Conservation (phyloP, 2,888 invertebrate genomes). For the Coleophora deauratella region DNA sequence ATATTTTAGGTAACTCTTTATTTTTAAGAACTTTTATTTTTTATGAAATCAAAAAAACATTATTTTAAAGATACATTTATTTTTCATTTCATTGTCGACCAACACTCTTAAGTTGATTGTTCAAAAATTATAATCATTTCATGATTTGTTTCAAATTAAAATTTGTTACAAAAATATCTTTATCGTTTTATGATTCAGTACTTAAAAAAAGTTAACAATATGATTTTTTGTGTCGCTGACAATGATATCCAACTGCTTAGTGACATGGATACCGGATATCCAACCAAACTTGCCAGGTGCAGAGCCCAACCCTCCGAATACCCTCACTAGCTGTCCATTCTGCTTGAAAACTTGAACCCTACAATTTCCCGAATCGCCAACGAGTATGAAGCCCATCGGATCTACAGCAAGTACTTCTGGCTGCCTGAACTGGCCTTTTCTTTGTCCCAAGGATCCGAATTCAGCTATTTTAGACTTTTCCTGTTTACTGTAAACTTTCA, state of each 20-base stretch:
- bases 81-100: conserved; percentile 17
- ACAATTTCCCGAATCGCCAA: conserved; percentile 86
- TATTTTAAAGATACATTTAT: conserved; percentile 22
- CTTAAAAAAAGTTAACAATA: conserved; percentile 53
- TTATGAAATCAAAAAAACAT: conserved; percentile 7
- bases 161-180: conserved; percentile 32
- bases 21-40: conserved; percentile 9
- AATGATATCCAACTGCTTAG: conserved; percentile 75
- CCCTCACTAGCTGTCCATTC: conserved; percentile 78
- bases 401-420: conserved; percentile 84
- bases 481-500: conserved; percentile 73
- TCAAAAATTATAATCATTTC: conserved; percentile 27
- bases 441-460: conserved; percentile 79
- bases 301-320: conserved; percentile 73
- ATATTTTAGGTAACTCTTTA: too few species aligned
- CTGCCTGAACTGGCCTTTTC: conserved; percentile 80
- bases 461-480: conserved; percentile 71
- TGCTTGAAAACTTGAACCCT: conserved; percentile 83
- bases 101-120: conserved; percentile 24
- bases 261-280: conserved; percentile 79
- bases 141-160: conserved; percentile 30
- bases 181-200: conserved; percentile 5
- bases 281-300: conserved; percentile 75
- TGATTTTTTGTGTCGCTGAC: conserved; percentile 76
- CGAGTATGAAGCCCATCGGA: conserved; percentile 81